Percentiles rank a stretch among this genome's conserved stretches.
phyloP scores from a whole-genome alignment of 2,888 invertebrate species.

The Prionchulus punctatus region DNA sequence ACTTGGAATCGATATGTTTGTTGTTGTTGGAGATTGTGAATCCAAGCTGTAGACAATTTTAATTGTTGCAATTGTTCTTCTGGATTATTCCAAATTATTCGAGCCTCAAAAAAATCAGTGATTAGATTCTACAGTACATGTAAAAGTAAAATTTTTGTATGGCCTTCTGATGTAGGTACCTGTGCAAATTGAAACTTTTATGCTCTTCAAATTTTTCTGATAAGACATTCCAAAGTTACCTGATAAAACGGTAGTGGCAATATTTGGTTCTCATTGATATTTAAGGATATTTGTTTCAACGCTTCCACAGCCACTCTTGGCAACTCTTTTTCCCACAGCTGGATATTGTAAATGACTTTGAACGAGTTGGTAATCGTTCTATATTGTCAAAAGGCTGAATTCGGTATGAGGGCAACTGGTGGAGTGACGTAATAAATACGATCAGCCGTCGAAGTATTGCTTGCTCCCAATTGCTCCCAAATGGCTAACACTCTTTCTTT shows the following conservation, averaged over 20 bases:
- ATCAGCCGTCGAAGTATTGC: not conserved
- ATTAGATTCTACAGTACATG: no score
- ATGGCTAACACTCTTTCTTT: not conserved
- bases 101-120: no score
- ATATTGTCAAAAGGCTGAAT: no score
- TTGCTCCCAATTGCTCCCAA: not conserved
- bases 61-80: not conserved
- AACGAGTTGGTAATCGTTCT: not conserved
- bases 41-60: not conserved
- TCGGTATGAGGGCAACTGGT: not conserved
- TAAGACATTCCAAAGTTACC: not conserved
- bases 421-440: not conserved
- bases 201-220: not conserved
- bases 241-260: not conserved
- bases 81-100: not conserved
- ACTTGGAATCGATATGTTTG: not conserved
- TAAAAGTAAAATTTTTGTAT: no score
- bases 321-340: not conserved
- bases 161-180: no score
- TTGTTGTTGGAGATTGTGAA: not conserved
- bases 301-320: not conserved
- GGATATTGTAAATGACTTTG: not conserved
- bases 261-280: not conserved
- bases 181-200: not conserved
- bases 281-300: not conserved